Conservation (phyloP, 37 sponge, comb jelly and placozoan species). For the Chondrilla cf. caribensis region DNA sequence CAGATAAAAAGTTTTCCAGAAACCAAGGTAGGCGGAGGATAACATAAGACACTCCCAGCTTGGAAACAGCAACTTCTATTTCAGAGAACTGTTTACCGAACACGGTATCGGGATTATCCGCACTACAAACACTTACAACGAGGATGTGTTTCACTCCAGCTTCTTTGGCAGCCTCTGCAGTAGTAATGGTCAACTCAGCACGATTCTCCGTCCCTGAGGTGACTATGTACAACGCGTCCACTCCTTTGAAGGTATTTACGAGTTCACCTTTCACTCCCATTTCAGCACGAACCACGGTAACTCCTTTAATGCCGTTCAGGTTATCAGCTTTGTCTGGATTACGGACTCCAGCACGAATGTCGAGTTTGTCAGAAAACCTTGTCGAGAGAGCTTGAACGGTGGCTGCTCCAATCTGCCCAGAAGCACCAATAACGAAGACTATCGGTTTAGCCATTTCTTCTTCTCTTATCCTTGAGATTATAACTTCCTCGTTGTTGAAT, state of each 20-base stretch:
- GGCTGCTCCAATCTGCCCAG: slow-evolving; percentile 51
- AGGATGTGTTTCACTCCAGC: slow-evolving; percentile 43
- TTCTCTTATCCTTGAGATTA: too few species aligned
- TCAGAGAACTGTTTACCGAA: slow-evolving; percentile 28
- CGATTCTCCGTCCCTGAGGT: slow-evolving; percentile 37
- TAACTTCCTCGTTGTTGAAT: too few species aligned
- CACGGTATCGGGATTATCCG: slow-evolving; percentile 9
- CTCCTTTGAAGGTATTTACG: slow-evolving; percentile 27
- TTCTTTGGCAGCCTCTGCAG: slow-evolving; percentile 43
- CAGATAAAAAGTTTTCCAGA: slow-evolving; percentile 18
- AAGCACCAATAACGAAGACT: slow-evolving; percentile 59
- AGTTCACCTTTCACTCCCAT: slow-evolving; percentile 43
- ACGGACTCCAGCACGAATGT: slow-evolving; percentile 64
- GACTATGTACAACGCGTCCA: slow-evolving; percentile 38
- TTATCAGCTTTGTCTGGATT: slow-evolving; percentile 52
- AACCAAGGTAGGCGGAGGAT: slow-evolving; percentile 46
- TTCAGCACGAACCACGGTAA: slow-evolving; percentile 40
- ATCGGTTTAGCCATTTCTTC: slow-evolving; percentile 53
- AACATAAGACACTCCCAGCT: slow-evolving; percentile 29
- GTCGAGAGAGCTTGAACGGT: slow-evolving; percentile 38
- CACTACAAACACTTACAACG: slow-evolving; percentile 23
- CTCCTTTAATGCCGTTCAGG: slow-evolving; percentile 15
- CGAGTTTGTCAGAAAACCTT: slow-evolving; percentile 36
- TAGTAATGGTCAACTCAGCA: slow-evolving; percentile 20
- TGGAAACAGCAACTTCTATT: neutral